phyloP scores from a whole-genome alignment of 2,888 invertebrate genomes.

The Sipha maydis region DNA sequence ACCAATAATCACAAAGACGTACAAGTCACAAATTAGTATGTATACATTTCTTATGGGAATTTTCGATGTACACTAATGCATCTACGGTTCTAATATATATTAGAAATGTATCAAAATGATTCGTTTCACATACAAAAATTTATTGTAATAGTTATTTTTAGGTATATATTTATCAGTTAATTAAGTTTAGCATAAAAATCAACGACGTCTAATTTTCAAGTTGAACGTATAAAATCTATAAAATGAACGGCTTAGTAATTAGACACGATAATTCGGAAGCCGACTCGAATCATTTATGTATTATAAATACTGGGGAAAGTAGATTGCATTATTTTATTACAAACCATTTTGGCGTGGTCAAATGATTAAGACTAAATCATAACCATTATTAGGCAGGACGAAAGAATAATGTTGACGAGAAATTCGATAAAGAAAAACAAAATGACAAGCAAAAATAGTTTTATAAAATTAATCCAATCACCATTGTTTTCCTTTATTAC shows the following conservation, averaged over 20 bases:
- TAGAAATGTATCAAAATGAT: background rate
- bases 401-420: slow-evolving; percentile 4
- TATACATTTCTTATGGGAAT: background rate
- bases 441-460: slow-evolving; percentile 24
- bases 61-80: background rate
- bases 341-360: background rate
- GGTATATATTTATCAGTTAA: background rate
- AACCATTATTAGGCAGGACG: slow-evolving; percentile 7
- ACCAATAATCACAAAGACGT: too few species aligned
- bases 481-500: background rate
- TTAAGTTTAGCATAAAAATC: background rate
- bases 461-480: background rate
- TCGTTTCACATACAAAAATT: background rate
- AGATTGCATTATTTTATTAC: background rate
- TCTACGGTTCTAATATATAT: background rate
- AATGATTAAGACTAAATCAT: slow-evolving; percentile 32
- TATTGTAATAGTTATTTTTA: background rate
- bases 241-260: slow-evolving; percentile 13
- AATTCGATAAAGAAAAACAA: slow-evolving; percentile 27
- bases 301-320: slow-evolving; percentile 45
- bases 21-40: too few species aligned
- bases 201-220: background rate
- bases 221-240: background rate
- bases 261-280: slow-evolving; percentile 25
- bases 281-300: slow-evolving; percentile 29